These are phyloP conservation scores for Acrobasis repandana DNA, from an alignment of 2,888 invertebrate species.

Conservation along the genomic window DNA sequence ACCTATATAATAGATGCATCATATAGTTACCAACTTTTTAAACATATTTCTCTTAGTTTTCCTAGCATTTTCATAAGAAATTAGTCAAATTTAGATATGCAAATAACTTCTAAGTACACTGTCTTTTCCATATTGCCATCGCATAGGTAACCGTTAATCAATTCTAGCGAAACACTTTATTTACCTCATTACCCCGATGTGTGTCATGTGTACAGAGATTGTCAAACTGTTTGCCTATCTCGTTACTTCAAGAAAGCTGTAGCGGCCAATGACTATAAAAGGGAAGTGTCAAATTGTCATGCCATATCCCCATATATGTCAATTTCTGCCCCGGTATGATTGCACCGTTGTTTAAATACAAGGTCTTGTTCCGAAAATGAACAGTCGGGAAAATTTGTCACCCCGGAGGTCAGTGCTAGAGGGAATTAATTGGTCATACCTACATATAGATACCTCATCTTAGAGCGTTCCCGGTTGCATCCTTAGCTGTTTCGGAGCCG, in stretches of 20 bases:
- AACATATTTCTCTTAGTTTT: no score
- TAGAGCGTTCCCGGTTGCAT: no score
- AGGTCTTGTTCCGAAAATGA: background rate
- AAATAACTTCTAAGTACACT: background rate
- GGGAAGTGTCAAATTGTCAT: slow-evolving; percentile 55
- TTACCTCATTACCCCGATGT: slow-evolving; percentile 29
- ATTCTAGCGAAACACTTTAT: background rate
- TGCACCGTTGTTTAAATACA: slow-evolving; percentile 19
- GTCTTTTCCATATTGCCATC: background rate
- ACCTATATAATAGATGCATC: no score
- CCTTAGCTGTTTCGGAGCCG: no score
- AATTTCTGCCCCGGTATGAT: slow-evolving; percentile 2
- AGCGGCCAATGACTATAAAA: slow-evolving; percentile 42
- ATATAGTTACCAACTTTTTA: no score
- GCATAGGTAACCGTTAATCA: slow-evolving; percentile 11
- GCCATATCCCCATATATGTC: slow-evolving; percentile 8
- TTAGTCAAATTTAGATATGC: no score
- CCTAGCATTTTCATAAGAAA: no score
- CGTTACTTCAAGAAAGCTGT: slow-evolving; percentile 46
- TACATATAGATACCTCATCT: no score
- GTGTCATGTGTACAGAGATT: slow-evolving; percentile 39
- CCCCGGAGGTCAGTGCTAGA: no score
- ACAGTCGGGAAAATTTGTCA: no score
- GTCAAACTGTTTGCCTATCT: slow-evolving; percentile 36
- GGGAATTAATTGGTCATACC: no score